Evolutionary conservation across 2,888 invertebrate genomes (phyloP).

Genomic region (Anorthoa munda): DNA sequence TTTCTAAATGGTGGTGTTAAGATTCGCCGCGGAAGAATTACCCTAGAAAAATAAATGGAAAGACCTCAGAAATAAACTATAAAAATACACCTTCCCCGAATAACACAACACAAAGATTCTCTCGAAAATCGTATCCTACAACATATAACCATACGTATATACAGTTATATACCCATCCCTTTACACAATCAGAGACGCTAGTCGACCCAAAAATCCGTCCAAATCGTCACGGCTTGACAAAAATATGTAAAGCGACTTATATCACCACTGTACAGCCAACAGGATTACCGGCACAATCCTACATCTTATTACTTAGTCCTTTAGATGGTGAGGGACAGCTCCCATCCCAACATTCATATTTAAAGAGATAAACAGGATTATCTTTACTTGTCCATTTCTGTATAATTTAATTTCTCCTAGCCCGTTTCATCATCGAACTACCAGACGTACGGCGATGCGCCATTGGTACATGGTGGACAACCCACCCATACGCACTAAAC

Average conservation of each 20-base stretch:
- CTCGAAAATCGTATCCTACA: no score
- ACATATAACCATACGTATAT: background rate
- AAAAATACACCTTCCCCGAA: no score
- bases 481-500: no score
- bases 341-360: slow-evolving; percentile 10
- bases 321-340: background rate
- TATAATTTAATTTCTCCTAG: no score
- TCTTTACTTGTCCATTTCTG: background rate
- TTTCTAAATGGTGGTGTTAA: no score
- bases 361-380: background rate
- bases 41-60: no score
- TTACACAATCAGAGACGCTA: slow-evolving; percentile 20
- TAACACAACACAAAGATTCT: no score
- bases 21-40: no score
- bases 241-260: slow-evolving; percentile 30
- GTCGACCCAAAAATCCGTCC: slow-evolving; percentile 1
- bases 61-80: no score
- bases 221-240: slow-evolving; percentile 11
- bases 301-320: slow-evolving; percentile 14
- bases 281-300: slow-evolving; percentile 10
- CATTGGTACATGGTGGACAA: no score
- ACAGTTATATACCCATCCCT: background rate
- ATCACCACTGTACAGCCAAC: slow-evolving; percentile 1
- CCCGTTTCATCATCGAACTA: no score
- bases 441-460: no score